Evolutionary conservation across 2,113 vertebrate species (phyloP), one percentile per base, ranked within the genome.

Genomic region (Butorides virescens): DNA sequence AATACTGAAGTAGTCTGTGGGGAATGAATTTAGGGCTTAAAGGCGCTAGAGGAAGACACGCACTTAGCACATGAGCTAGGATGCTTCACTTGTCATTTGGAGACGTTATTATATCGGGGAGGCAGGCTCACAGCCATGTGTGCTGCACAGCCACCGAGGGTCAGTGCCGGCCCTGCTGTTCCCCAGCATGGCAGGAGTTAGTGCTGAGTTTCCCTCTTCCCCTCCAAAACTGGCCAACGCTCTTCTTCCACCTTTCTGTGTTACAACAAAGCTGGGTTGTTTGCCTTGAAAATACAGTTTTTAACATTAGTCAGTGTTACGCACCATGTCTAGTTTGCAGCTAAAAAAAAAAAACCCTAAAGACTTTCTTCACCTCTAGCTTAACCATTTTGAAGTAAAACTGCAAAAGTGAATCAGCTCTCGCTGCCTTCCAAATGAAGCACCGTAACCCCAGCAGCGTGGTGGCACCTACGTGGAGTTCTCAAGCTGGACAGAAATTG

Each of bases 341-440:
- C n/a, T n/a, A 32, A 68, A 55, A 61, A 37, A 42, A 42, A 42
- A 42, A 39, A 26, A 3, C 2, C 16, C 37, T 74, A 18, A 68
- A 65, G 39, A 27, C 22, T 75, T 91, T 78, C 13, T 32, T 95
- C 77, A 87, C 56, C 47, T 92, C 39, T 39, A 3, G 23, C 58
- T 90, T 91, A 81, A 79, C 39, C 62, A 21, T 85, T 85, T 85
- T 76, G 71, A 90, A 92, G 77, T 14, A 39, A 77, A 61, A 36
- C 49, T 79, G 46, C 42, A 81, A 76, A 71, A 67, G 19, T 42
- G 47, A 76, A 46, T 62, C 53, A 42, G 44, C n/a, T 42, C 75
- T 86, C 6, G 0, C 7, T 53, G 50, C 18, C 36, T 92, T 70
- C 82, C 79, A 80, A 32, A 79, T 52, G 16, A 95, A 46, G 36